phyloP scores from a whole-genome alignment of 2,797 vertebrate genomes.

The Poeciliopsis infans region DNA sequence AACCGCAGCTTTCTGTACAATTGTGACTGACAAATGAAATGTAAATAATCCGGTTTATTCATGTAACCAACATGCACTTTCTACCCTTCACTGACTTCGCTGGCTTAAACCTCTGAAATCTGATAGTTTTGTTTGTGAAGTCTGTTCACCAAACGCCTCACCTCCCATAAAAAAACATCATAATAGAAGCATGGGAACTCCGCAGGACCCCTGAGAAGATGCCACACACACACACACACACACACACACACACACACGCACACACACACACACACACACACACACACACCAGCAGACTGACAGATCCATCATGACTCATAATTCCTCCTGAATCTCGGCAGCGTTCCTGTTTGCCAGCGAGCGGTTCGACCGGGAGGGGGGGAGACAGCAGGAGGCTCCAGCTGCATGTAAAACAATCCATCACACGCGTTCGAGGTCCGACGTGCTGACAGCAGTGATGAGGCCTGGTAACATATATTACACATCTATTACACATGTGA shows the following conservation, averaged over 20 bases:
- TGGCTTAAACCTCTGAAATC: background rate
- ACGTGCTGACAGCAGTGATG: constrained; percentile 73
- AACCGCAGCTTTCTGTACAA: background rate
- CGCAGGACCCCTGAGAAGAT: background rate
- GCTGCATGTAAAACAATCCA: constrained; percentile 73
- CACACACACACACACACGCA: background rate
- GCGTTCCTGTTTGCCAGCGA: constrained; percentile 43
- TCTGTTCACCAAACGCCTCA: background rate
- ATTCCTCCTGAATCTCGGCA: background rate
- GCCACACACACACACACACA: background rate
- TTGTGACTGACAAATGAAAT: background rate
- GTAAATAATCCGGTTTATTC: background rate
- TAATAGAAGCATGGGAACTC: constrained; percentile 9
- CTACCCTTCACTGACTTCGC: background rate
- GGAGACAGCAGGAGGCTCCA: constrained; percentile 60
- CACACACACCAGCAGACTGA: background rate
- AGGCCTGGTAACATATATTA: constrained; percentile 64
- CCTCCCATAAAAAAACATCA: background rate
- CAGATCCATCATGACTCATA: constrained; percentile 4
- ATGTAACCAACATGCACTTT: background rate
- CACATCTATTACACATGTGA: constrained; percentile 71
- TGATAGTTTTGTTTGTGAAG: background rate
- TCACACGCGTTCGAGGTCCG: constrained; percentile 62
- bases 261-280: background rate
- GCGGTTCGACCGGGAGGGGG: constrained; percentile 38